Evolutionary conservation across 2,113 vertebrate genomes (phyloP), one percentile per base, ranked within the genome.

Genomic region (Tachysurus vachellii): DNA sequence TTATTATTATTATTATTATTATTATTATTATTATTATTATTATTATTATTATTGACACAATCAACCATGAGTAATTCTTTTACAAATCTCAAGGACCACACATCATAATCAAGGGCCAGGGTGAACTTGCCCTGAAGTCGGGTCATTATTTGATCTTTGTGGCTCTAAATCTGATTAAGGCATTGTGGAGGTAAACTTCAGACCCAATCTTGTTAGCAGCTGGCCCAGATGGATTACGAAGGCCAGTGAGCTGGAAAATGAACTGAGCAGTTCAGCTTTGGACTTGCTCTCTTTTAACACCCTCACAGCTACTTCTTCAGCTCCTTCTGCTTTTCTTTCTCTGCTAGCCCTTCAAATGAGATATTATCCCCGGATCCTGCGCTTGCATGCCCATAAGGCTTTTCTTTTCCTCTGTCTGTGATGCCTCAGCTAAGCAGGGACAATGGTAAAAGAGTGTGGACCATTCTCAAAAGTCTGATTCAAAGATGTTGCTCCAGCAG

Each of bases 191-290:
- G 97, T 99, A 99, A 99, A 99, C 97, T 99, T 99, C 97, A 99
- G 98, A 98, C 97, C 96, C 98, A 99, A 99, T 99, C 98, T 99
- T 99, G 98, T 99, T 99, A 99, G 98, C 98, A 99, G 98, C 98
- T 99, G 98, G 98, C 96, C 95, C 95, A 96, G 96, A 95, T 99
- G 97, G 98, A 99, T 99, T 99, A 99, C 96, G 95, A 95, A 93
- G 93, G 95, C 96, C 97, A 97, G 96, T 99, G 97, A 98, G 97
- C 96, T 97, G 98, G 98, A 99, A 99, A 99, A 98, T 99, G 96
- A 99, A 98, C 97, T 98, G 97, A 98, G 97, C 97, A 98, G 97
- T 96, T 97, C 96, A 96, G 96, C 97, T 97, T 98, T 97, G 97
- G 97, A 97, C 98, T 98, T 97, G 97, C 96, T 97, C 95, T 95